These are phyloP conservation scores for Lasiurus cinereus DNA, from an alignment of 2,113 vertebrate genomes.

Conservation along the genomic window DNA sequence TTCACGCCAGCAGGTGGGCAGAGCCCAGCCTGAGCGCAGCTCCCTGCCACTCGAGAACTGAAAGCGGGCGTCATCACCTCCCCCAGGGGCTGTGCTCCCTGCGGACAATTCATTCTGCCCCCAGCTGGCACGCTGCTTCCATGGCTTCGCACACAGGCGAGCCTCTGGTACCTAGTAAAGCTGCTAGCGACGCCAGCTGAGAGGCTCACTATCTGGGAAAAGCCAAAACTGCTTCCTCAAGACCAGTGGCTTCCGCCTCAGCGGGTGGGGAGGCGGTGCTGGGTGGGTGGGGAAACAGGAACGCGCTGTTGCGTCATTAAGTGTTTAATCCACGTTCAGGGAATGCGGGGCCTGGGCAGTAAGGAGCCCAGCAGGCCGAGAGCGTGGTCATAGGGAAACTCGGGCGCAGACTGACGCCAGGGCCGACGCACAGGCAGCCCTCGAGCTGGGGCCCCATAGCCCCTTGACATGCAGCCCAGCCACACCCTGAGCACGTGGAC, in stretches of 20 bases:
- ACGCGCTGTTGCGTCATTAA: background rate
- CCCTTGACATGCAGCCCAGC: no score
- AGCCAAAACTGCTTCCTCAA: background rate
- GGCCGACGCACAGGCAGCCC: fast-evolving
- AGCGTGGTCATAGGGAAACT: fast-evolving
- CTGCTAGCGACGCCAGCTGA: background rate
- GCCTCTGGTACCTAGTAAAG: background rate
- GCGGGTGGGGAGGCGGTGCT: fast-evolving
- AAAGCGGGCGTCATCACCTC: background rate
- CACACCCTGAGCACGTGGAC: background rate
- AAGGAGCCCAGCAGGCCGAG: background rate
- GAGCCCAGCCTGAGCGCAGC: background rate
- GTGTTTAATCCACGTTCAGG: background rate
- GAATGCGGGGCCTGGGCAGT: background rate
- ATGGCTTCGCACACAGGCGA: background rate
- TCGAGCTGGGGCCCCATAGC: background rate
- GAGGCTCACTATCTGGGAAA: background rate
- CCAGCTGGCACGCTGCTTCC: background rate
- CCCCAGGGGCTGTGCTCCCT: background rate
- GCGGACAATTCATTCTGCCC: background rate
- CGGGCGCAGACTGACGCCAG: fast-evolving
- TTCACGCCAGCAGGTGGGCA: fast-evolving
- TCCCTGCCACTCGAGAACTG: no score
- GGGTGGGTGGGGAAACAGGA: background rate
- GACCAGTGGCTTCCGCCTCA: background rate